Conservation (phyloP, 2,797 vertebrate genomes). For the Ctenopoma multispine region DNA sequence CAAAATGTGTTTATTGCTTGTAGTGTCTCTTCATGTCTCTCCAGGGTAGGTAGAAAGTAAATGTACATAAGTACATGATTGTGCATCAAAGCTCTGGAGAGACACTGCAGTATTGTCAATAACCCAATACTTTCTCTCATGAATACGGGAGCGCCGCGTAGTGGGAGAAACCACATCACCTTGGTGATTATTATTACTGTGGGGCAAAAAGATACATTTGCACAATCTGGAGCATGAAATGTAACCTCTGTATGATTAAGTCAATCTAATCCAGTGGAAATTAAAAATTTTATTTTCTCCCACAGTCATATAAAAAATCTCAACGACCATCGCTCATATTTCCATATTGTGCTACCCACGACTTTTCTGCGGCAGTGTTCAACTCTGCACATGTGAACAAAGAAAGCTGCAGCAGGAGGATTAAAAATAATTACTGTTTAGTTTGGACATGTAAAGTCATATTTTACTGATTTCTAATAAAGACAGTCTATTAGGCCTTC, state of each 20-base stretch:
- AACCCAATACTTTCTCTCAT: slow-evolving; percentile 1
- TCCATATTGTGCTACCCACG: too few species aligned
- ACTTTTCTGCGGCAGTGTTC: too few species aligned
- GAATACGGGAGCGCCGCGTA: slow-evolving; percentile 12
- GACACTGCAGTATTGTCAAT: slow-evolving; percentile 19
- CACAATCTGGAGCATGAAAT: neutral
- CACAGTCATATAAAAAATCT: too few species aligned
- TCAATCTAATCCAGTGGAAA: too few species aligned
- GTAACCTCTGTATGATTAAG: too few species aligned
- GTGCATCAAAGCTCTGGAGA: slow-evolving; percentile 31
- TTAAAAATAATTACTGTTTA: neutral
- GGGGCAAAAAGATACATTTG: neutral
- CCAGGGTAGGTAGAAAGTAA: too few species aligned
- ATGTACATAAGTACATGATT: neutral
- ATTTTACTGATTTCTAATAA: neutral
- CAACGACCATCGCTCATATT: too few species aligned
- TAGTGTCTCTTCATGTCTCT: too few species aligned
- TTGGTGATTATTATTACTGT: neutral
- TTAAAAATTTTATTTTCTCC: too few species aligned
- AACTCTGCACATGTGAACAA: neutral
- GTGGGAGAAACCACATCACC: slow-evolving; percentile 1
- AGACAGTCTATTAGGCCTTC: neutral
- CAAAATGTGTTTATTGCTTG: too few species aligned
- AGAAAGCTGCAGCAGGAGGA: neutral
- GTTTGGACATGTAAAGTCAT: neutral